Percentiles rank a stretch among this genome's conserved stretches.
These are phyloP conservation scores for Phasia obesa DNA, from an alignment of 2,888 invertebrate species.

Conservation along the genomic window DNA sequence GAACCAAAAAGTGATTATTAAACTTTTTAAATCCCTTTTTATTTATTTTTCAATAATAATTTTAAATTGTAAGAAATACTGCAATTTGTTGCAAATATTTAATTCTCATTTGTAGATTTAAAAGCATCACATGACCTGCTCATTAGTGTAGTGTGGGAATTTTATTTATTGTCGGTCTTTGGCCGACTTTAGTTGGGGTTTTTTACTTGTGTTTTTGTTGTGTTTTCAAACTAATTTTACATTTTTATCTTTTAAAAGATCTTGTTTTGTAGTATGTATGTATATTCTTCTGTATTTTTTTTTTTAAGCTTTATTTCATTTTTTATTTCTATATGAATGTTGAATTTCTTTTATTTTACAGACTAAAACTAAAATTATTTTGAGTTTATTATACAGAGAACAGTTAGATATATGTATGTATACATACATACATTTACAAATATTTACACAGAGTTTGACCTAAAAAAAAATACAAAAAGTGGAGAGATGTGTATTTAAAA, in stretches of 20 bases:
- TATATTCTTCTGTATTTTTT: constrained; percentile 24
- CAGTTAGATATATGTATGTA: constrained; percentile 26
- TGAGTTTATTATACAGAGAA: constrained; percentile 71
- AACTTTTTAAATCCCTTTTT: too few species aligned
- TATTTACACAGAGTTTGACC: constrained; percentile 67
- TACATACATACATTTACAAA: too few species aligned
- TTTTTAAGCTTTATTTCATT: constrained; percentile 28
- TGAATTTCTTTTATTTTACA: constrained; percentile 41
- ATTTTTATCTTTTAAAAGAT: constrained; percentile 28
- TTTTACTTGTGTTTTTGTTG: background rate
- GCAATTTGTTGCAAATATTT: background rate
- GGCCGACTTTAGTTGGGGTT: constrained; percentile 32
- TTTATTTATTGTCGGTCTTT: constrained; percentile 46
- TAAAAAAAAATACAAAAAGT: constrained; percentile 46
- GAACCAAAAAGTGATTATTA: too few species aligned
- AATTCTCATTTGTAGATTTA: background rate
- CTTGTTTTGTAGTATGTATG: constrained; percentile 45
- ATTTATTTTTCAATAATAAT: too few species aligned
- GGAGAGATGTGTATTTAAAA: constrained; percentile 14
- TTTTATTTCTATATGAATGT: constrained; percentile 41
- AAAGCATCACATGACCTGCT: constrained; percentile 41
- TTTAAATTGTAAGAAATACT: background rate
- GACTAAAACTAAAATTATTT: constrained; percentile 66
- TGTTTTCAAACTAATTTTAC: background rate
- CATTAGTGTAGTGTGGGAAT: constrained; percentile 53